These are phyloP conservation scores for Catostylus mosaicus DNA, from an alignment of 30 jellyfish, hydroid and myxozoan species.

Conservation along the genomic window DNA sequence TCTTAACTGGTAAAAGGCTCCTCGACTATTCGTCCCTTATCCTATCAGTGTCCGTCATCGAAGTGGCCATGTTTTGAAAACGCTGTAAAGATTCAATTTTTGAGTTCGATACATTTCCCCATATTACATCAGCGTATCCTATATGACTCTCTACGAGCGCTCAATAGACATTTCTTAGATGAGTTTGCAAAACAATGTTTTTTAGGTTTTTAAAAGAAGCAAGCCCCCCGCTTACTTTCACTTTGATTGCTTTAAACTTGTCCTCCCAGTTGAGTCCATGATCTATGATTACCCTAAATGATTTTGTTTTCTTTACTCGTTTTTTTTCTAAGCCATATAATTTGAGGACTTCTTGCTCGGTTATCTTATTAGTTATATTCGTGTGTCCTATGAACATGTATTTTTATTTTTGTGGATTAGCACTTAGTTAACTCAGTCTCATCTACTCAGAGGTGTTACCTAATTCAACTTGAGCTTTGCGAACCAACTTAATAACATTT, in stretches of 20 bases:
- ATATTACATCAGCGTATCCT: not conserved
- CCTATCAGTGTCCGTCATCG: not conserved
- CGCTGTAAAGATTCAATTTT: constrained; percentile 9
- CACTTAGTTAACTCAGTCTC: not conserved
- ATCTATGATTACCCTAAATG: not conserved
- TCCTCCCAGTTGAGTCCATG: constrained; percentile 20
- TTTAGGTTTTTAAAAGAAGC: constrained; percentile 12
- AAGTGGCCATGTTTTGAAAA: not conserved
- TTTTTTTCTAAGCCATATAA: not conserved
- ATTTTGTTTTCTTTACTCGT: not conserved
- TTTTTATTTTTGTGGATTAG: not conserved
- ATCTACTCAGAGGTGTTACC: not conserved
- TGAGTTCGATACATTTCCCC: constrained; percentile 1
- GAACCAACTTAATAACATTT: not conserved
- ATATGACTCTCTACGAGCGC: constrained; percentile 3
- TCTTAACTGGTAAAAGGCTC: too few species aligned
- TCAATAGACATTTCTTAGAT: constrained; percentile 6
- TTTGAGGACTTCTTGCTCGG: not conserved
- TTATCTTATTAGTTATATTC: not conserved
- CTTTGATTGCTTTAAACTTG: not conserved
- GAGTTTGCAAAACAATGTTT: constrained; percentile 8
- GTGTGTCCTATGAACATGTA: not conserved
- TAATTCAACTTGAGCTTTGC: not conserved
- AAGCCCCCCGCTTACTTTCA: constrained; percentile 5
- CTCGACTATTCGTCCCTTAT: not conserved